Evolutionary conservation across 2,888 invertebrate species (phyloP).

Genomic region (Melanargia galathea): DNA sequence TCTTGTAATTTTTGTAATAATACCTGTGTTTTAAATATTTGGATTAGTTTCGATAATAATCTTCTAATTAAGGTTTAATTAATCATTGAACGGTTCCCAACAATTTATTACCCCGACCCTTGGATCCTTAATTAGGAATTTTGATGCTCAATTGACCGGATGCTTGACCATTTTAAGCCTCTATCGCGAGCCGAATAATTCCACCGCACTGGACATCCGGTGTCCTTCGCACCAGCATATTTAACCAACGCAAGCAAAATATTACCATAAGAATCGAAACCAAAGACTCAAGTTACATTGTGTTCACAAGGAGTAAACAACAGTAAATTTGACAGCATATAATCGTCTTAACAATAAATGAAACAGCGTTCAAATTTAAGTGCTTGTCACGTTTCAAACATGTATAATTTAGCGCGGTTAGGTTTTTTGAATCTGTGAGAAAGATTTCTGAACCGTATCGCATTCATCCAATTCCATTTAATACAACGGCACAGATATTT

Average conservation of each 20-base stretch:
- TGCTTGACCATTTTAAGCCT: constrained; percentile 66
- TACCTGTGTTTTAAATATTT: neutral
- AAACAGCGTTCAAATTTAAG: constrained; percentile 33
- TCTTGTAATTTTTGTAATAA: neutral
- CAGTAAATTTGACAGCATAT: constrained; percentile 14
- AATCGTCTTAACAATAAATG: constrained; percentile 25
- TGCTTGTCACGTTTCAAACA: constrained; percentile 9
- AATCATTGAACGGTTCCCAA: constrained; percentile 29
- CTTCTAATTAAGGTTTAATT: constrained; percentile 4
- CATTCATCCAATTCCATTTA: constrained; percentile 42
- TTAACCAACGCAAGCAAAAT: constrained; percentile 32
- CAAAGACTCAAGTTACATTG: constrained; percentile 18
- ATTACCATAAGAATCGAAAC: constrained; percentile 36
- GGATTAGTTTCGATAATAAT: neutral
- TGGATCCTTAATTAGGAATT: constrained; percentile 48
- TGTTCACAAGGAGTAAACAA: constrained; percentile 11
- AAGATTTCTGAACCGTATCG: constrained; percentile 56
- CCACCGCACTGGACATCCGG: constrained; percentile 68
- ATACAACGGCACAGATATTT: constrained; percentile 42
- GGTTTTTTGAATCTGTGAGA: constrained; percentile 57
- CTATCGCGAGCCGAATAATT: constrained; percentile 71
- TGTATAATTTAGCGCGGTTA: constrained; percentile 31
- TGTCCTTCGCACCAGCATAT: constrained; percentile 53
- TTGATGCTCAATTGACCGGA: constrained; percentile 59
- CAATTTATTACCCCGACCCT: constrained; percentile 30